Evolutionary conservation across 2,113 vertebrate species (phyloP).

Genomic region (Xyliphius kryptos): DNA sequence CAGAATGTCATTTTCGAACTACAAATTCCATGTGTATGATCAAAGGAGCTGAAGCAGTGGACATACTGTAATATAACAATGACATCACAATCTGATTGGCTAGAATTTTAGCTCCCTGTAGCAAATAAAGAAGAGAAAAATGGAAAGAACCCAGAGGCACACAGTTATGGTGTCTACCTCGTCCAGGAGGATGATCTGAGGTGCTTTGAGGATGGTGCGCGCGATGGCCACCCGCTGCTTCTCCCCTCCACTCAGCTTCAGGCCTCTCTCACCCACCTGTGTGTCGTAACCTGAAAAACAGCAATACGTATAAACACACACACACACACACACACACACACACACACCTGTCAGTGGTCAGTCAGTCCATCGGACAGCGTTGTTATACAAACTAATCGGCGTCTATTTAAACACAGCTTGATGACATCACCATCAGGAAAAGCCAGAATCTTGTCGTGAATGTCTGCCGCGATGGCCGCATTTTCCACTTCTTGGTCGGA

Average conservation of each 20-base stretch:
- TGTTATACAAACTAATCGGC: no score
- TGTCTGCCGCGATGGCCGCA: conserved; percentile 82
- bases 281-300: conserved; percentile 78
- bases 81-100: no score
- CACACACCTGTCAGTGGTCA: not conserved
- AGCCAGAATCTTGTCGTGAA: conserved; percentile 79
- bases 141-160: no score
- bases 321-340: not conserved
- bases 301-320: not conserved
- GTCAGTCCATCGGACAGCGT: no score
- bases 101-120: no score
- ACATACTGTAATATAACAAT: no score
- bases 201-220: conserved; percentile 89
- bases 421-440: conserved; percentile 76
- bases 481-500: conserved; percentile 79
- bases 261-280: conserved; percentile 86
- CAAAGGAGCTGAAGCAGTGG: no score
- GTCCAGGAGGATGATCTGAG: conserved; percentile 84
- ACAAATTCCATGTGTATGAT: no score
- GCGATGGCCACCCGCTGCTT: conserved; percentile 94
- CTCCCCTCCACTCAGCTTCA: conserved; percentile 94
- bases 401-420: no score
- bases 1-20: no score
- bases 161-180: conserved; percentile 70
- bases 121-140: no score